phyloP scores from a whole-genome alignment of 2,113 vertebrate genomes.

The Probosciger aterrimus region DNA sequence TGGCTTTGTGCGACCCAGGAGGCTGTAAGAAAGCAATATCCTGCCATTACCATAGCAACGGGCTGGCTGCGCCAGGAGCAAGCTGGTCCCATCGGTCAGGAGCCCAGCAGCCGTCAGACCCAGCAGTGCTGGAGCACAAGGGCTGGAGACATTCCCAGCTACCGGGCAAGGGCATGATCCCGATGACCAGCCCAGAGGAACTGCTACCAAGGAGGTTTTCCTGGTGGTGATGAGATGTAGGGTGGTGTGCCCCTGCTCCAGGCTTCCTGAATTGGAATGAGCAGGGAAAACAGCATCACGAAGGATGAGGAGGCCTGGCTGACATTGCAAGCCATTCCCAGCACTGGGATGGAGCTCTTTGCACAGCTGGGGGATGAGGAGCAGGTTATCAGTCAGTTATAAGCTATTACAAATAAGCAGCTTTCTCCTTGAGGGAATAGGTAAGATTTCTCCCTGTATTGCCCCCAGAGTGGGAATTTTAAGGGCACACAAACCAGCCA shows the following conservation, averaged over 20 bases:
- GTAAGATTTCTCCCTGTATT: background rate
- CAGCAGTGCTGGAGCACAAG: background rate
- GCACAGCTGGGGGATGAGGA: fast-evolving
- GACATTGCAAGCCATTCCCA: background rate
- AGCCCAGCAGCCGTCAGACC: background rate
- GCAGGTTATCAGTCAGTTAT: background rate
- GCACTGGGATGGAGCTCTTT: background rate
- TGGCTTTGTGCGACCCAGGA: slow-evolving; percentile 67
- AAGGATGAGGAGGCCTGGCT: background rate
- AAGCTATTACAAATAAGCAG: background rate
- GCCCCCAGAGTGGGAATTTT: background rate
- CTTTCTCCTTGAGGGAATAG: background rate
- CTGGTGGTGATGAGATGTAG: fast-evolving
- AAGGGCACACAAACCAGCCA: background rate
- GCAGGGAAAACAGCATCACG: background rate
- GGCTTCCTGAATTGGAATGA: background rate
- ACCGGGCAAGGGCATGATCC: background rate
- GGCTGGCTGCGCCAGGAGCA: slow-evolving; percentile 20
- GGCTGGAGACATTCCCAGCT: background rate
- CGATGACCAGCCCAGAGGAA: background rate
- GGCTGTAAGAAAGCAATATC: slow-evolving; percentile 74
- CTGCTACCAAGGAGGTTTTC: fast-evolving
- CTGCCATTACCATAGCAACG: slow-evolving; percentile 69
- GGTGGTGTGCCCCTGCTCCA: background rate
- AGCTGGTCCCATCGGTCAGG: slow-evolving; percentile 23